phyloP scores from a whole-genome alignment of 2,888 invertebrate species.

The Folsomia manolachei region DNA sequence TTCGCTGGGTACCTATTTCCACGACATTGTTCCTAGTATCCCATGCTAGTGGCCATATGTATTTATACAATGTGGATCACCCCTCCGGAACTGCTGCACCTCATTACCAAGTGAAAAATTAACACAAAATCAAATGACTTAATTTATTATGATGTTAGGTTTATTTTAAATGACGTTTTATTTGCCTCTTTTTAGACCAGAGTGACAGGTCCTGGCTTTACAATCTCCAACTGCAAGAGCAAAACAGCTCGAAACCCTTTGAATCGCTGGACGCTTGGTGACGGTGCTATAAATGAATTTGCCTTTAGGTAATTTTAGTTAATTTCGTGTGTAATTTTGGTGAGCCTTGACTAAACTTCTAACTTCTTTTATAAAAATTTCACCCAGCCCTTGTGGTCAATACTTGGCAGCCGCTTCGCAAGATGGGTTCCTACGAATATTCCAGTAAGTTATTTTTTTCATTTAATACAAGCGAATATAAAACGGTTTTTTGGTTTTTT shows the following conservation, averaged over 20 bases:
- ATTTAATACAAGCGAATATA: too few relatives aligned
- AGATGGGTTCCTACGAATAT: conserved; percentile 87
- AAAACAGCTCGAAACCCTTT: conserved; percentile 94
- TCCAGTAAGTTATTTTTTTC: conserved; percentile 47
- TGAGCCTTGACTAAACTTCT: too few relatives aligned
- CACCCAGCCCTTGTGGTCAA: conserved; percentile 83
- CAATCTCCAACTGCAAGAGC: conserved; percentile 92
- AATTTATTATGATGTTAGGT: too few relatives aligned
- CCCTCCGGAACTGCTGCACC: conserved; percentile 86
- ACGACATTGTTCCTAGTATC: conserved; percentile 90
- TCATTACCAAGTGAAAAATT: conserved; percentile 75
- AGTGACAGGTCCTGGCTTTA: conserved; percentile 81
- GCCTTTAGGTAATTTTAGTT: too few relatives aligned
- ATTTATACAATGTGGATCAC: conserved; percentile 95
- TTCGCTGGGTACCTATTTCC: conserved; percentile 95
- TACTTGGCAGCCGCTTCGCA: conserved; percentile 92
- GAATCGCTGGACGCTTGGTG: conserved; percentile 85
- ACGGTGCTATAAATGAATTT: conserved; percentile 90
- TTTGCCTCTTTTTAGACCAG: neutral
- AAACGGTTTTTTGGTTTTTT: too few relatives aligned
- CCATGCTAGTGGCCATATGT: conserved; percentile 93
- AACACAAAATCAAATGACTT: too few relatives aligned
- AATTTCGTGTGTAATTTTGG: too few relatives aligned
- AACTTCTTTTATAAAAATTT: too few relatives aligned
- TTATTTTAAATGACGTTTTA: neutral